Conservation (phyloP, 2,888 invertebrate genomes). For the Eupithecia centaureata region DNA sequence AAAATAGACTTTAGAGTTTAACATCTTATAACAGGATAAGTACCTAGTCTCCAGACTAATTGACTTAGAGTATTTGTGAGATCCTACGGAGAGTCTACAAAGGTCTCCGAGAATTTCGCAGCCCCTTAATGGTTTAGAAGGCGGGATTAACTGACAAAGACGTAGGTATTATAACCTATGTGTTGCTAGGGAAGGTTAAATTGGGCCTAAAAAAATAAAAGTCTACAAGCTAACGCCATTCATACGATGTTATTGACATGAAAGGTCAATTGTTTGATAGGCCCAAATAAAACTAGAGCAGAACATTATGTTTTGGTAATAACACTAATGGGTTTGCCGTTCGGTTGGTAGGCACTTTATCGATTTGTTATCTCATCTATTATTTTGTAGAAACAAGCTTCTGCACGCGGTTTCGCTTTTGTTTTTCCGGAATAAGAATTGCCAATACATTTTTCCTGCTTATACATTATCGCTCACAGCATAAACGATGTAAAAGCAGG, state of each 20-base stretch:
- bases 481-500: too few relatives aligned
- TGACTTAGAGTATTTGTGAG: too few relatives aligned
- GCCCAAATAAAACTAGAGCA: neutral
- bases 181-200: neutral
- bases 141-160: neutral
- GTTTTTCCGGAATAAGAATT: neutral
- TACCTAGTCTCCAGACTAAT: too few relatives aligned
- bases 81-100: too few relatives aligned
- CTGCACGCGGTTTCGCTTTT: neutral
- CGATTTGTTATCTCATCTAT: neutral
- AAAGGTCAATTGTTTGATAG: slow-evolving; percentile 11
- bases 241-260: slow-evolving; percentile 5
- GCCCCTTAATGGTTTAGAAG: neutral
- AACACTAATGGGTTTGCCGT: slow-evolving; percentile 7
- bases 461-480: too few relatives aligned
- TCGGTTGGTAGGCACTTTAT: neutral
- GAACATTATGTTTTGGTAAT: neutral
- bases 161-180: too few relatives aligned
- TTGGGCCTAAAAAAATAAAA: neutral
- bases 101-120: neutral
- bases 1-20: too few relatives aligned
- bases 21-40: too few relatives aligned
- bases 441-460: neutral
- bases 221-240: neutral
- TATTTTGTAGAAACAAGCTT: neutral